phyloP scores from a whole-genome alignment of 2,888 invertebrate genomes.

The Trilocha varians region DNA sequence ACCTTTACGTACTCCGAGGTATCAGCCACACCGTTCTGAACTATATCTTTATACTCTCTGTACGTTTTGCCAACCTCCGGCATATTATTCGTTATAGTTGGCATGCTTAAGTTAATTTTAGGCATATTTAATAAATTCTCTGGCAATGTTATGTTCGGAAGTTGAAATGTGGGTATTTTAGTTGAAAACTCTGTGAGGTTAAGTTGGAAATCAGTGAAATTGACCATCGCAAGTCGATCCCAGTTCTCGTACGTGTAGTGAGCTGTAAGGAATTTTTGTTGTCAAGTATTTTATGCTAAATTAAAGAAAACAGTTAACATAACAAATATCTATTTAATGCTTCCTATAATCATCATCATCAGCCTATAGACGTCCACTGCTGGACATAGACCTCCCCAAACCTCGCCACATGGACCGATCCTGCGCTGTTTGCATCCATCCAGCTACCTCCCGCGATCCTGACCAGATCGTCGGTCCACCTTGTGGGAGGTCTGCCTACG shows the following conservation, averaged over 20 bases:
- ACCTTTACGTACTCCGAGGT: conserved; percentile 67
- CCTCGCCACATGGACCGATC: no score
- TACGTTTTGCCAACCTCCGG: conserved; percentile 54
- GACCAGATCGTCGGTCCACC: no score
- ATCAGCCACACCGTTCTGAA: conserved; percentile 63
- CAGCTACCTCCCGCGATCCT: no score
- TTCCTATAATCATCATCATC: no score
- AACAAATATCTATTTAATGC: no score
- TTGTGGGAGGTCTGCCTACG: no score
- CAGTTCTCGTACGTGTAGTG: conserved; percentile 66
- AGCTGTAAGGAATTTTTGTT: conserved; percentile 51
- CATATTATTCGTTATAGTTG: conserved; percentile 41
- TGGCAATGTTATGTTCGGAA: conserved; percentile 20
- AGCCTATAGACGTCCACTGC: no score
- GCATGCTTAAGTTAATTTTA: conserved; percentile 43
- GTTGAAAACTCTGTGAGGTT: conserved; percentile 50
- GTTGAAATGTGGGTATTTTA: conserved; percentile 15
- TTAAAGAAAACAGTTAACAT: no score
- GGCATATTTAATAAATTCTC: conserved; percentile 24
- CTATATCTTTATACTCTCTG: conserved; percentile 55
- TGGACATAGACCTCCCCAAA: no score
- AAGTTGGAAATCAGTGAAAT: conserved; percentile 60
- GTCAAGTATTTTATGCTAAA: conserved; percentile 6
- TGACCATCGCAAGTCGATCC: conserved; percentile 54
- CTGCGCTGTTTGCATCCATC: no score